phyloP scores from a whole-genome alignment of 2,888 invertebrate genomes.

The Mesorhabditis spiculigera region DNA sequence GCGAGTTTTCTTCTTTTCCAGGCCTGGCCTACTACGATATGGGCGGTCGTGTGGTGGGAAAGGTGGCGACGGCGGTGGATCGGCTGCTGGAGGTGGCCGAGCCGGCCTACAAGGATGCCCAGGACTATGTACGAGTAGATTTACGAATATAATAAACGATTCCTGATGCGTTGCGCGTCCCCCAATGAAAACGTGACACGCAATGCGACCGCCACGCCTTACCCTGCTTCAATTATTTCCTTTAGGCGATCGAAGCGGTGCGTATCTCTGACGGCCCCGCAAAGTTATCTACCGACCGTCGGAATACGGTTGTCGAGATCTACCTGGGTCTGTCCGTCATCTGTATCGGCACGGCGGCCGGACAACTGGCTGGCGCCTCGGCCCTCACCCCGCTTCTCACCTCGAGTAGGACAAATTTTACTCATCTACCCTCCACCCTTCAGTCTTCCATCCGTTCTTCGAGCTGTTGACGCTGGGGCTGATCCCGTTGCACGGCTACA shows the following conservation, averaged over 20 bases:
- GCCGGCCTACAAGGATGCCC: constrained; percentile 31
- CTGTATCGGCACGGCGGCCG: constrained; percentile 32
- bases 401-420: background rate
- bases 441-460: constrained; percentile 32
- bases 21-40: constrained; percentile 4
- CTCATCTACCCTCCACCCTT: background rate
- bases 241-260: constrained; percentile 11
- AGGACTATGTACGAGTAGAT: constrained; percentile 28
- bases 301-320: constrained; percentile 40
- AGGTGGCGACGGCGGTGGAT: constrained; percentile 21
- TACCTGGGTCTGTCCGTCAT: constrained; percentile 41
- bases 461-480: constrained; percentile 24
- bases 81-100: constrained; percentile 28
- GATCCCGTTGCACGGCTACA: constrained; percentile 32
- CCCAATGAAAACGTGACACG: background rate
- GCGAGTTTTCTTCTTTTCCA: background rate
- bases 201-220: too few relatives aligned
- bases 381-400: constrained; percentile 26
- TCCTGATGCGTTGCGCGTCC: background rate
- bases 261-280: constrained; percentile 23
- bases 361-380: constrained; percentile 33
- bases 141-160: background rate
- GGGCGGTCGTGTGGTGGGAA: background rate
- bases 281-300: constrained; percentile 27
- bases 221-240: background rate